These are phyloP conservation scores for Phymastichus coffea DNA, from an alignment of 1,140 invertebrate species.

Conservation along the genomic window DNA sequence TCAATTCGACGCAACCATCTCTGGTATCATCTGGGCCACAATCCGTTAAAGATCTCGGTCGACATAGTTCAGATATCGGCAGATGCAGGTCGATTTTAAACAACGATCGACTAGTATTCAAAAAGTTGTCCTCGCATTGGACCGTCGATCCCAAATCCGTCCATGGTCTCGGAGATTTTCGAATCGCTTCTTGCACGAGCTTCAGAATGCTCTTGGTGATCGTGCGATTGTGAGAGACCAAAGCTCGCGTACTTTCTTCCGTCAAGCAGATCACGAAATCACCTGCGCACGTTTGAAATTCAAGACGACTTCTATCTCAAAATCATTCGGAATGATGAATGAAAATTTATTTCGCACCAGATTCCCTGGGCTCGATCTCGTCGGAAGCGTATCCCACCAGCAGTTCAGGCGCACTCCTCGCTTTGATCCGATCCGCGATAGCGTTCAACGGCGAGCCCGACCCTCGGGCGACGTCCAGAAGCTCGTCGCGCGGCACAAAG, in stretches of 20 bases:
- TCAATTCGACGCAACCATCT: constrained; percentile 66
- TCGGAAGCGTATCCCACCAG: constrained; percentile 68
- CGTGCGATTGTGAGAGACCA: constrained; percentile 55
- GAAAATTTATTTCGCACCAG: neutral
- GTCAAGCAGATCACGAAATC: constrained; percentile 56
- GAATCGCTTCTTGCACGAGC: constrained; percentile 60
- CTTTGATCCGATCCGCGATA: constrained; percentile 45
- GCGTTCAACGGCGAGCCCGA: constrained; percentile 53
- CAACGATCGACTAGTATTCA: constrained; percentile 55
- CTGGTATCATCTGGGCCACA: constrained; percentile 57
- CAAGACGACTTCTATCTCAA: no score
- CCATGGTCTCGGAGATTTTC: constrained; percentile 61
- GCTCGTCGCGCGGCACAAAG: constrained; percentile 58
- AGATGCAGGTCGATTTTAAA: constrained; percentile 63
- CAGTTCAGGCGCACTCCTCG: constrained; percentile 58
- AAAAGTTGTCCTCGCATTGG: constrained; percentile 60
- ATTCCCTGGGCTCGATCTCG: neutral
- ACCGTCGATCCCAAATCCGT: constrained; percentile 62
- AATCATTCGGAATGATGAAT: no score
- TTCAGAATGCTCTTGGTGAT: constrained; percentile 58
- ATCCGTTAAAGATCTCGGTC: constrained; percentile 24
- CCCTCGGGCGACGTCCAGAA: constrained; percentile 48
- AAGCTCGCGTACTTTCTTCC: constrained; percentile 47
- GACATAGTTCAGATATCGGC: constrained; percentile 20
- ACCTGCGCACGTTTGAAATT: no score